A percentile compares a stretch with the other conserved stretches of the same genome.
phyloP scores from a whole-genome alignment of 2,113 vertebrate genomes.

The Rynchops niger region DNA sequence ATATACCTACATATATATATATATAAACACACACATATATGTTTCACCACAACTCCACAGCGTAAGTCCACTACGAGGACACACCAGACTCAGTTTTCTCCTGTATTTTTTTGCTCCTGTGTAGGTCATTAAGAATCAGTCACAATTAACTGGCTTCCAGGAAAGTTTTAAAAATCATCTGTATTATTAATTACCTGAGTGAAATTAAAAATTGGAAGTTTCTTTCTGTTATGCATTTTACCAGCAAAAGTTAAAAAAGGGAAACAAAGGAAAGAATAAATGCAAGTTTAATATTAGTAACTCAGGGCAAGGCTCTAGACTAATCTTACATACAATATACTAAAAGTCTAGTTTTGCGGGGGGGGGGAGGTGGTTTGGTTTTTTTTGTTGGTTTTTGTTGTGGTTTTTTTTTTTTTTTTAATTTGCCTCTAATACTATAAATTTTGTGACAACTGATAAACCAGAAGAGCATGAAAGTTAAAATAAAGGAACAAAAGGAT shows the following conservation, averaged over 20 bases:
- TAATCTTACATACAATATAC: not conserved
- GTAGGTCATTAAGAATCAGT: not conserved
- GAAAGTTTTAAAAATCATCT: not conserved
- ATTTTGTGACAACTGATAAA: not conserved
- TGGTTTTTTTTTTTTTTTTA: not conserved
- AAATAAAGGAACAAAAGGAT: conserved; percentile 16
- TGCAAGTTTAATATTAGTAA: not conserved
- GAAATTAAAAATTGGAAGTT: not conserved
- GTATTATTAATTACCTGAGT: not conserved
- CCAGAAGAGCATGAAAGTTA: not conserved
- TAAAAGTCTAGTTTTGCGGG: not conserved
- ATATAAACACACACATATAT: too few relatives aligned
- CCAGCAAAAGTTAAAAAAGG: not conserved
- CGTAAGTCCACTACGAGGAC: not conserved
- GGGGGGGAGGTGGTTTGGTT: too few relatives aligned
- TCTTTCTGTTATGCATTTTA: not conserved
- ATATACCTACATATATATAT: not conserved
- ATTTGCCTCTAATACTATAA: not conserved
- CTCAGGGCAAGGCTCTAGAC: not conserved
- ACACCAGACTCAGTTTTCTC: not conserved
- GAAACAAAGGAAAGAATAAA: not conserved
- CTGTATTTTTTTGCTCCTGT: not conserved
- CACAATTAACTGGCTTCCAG: not conserved
- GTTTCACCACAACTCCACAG: not conserved
- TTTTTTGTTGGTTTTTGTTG: too few relatives aligned